Conservation (phyloP, 1,140 invertebrate genomes). For the Pinna nobilis region DNA sequence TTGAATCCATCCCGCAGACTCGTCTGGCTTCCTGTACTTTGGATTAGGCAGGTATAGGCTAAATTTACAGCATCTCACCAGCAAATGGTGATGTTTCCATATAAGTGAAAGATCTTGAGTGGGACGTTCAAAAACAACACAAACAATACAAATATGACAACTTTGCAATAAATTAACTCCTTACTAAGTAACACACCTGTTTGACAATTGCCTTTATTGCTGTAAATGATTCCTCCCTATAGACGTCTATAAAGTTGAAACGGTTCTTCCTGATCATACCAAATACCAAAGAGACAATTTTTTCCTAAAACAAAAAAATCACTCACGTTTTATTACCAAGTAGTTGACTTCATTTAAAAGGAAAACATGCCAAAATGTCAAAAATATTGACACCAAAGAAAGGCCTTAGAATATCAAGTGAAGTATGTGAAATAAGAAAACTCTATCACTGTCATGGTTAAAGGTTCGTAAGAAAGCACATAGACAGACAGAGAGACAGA, state of each 20-base stretch:
- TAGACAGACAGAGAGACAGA: too few relatives aligned
- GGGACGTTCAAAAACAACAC: neutral
- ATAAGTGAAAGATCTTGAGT: too few relatives aligned
- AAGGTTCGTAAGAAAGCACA: too few relatives aligned
- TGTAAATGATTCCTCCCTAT: slow-evolving; percentile 91
- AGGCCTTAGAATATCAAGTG: neutral
- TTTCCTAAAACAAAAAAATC: slow-evolving; percentile 81
- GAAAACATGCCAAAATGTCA: neutral
- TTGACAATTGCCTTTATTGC: slow-evolving; percentile 92
- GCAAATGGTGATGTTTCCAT: too few relatives aligned
- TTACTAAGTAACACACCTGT: slow-evolving; percentile 82
- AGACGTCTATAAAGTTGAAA: slow-evolving; percentile 91
- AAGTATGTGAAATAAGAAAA: neutral
- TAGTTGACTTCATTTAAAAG: neutral
- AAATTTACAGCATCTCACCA: too few relatives aligned
- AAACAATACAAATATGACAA: neutral
- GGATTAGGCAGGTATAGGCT: too few relatives aligned
- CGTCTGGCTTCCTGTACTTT: too few relatives aligned
- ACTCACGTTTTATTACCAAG: neutral
- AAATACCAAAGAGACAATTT: slow-evolving; percentile 90
- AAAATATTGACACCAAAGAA: slow-evolving; percentile 17
- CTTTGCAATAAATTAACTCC: slow-evolving; percentile 2
- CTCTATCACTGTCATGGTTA: too few relatives aligned
- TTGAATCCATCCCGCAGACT: too few relatives aligned
- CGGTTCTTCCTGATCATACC: slow-evolving; percentile 90